phyloP scores from a whole-genome alignment of 1,140 invertebrate genomes.

The Lepidurus arcticus region DNA sequence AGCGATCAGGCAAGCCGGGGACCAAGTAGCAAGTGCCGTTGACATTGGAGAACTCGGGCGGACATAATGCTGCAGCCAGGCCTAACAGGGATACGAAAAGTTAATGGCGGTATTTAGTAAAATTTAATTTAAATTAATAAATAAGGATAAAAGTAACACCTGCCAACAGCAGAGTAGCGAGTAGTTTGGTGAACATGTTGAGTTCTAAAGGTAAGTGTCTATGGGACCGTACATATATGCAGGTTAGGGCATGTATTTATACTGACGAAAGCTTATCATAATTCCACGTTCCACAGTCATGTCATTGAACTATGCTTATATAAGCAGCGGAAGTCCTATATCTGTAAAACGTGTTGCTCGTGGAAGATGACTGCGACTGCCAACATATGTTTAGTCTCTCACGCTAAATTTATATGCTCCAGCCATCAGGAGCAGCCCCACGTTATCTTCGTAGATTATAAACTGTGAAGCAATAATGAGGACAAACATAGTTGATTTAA shows the following conservation, averaged over 20 bases:
- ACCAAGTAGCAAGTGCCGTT: conserved; percentile 26
- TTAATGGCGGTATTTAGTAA: background rate
- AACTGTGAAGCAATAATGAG: background rate
- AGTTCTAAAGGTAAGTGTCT: background rate
- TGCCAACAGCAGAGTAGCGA: background rate
- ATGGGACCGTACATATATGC: background rate
- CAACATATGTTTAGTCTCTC: background rate
- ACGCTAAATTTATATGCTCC: background rate
- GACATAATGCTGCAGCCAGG: conserved; percentile 10
- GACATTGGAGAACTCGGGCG: conserved; percentile 19
- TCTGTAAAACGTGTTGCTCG: background rate
- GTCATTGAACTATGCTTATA: background rate
- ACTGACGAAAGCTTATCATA: background rate
- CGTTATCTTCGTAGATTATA: background rate
- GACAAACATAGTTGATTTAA: background rate
- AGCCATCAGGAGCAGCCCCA: too few species aligned
- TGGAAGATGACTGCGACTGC: background rate
- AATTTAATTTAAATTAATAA: background rate
- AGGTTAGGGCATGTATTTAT: background rate
- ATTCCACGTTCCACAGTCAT: background rate
- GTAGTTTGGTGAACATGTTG: background rate
- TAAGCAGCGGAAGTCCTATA: background rate
- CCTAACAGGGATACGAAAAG: background rate
- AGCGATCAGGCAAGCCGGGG: conserved; percentile 27
- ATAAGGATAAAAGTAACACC: background rate